A percentile compares a stretch with the other conserved stretches of the same genome.
Conservation (phyloP, 2,113 vertebrate species). For the Mobula birostris region DNA sequence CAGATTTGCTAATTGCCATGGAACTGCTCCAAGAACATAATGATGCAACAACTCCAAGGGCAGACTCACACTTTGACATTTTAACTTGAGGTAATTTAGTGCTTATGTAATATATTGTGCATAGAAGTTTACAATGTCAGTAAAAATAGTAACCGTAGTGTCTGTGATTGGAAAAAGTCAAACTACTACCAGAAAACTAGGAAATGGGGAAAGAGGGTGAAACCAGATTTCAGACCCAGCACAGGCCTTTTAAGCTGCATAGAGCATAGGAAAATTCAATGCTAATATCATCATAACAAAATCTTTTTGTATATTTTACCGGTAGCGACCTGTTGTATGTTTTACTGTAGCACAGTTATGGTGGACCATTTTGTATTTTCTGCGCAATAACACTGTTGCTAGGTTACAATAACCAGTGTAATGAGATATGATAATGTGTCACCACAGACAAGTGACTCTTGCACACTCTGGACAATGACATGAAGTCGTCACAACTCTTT, state of each 20-base stretch:
- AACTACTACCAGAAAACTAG: neutral
- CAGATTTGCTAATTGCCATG: neutral
- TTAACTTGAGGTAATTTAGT: neutral
- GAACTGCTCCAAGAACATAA: neutral
- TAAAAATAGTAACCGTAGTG: neutral
- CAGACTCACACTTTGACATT: neutral
- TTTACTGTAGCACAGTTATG: neutral
- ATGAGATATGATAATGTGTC: no score
- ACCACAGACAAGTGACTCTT: no score
- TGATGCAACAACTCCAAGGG: neutral
- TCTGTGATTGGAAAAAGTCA: neutral
- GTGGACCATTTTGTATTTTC: neutral
- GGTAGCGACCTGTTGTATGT: neutral
- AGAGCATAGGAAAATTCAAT: no score
- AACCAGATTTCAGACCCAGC: neutral
- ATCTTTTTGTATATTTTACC: no score
- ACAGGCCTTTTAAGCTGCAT: neutral
- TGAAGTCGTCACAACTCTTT: neutral
- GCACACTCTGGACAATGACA: no score
- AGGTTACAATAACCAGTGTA: no score
- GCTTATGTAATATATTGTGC: neutral
- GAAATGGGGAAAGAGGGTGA: neutral
- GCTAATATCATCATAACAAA: no score
- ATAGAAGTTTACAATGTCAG: neutral
- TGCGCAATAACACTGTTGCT: neutral